Evolutionary conservation across 2,888 invertebrate species (phyloP).

Genomic region (Ormyrus rosae): DNA sequence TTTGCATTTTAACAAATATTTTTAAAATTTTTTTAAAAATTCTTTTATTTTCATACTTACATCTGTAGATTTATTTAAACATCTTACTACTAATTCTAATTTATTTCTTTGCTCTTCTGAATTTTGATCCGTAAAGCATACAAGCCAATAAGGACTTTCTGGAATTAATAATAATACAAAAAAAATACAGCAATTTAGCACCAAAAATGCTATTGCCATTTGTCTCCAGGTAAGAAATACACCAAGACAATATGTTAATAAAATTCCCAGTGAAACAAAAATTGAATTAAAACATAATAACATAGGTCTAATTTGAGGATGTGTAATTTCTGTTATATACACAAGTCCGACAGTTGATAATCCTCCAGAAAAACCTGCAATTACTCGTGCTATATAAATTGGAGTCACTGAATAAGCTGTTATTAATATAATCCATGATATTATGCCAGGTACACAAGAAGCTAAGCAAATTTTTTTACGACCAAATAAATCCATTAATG

Average conservation of each 20-base stretch:
- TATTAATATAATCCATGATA: constrained; percentile 77
- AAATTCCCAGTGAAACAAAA: constrained; percentile 79
- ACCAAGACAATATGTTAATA: constrained; percentile 77
- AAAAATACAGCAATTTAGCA: constrained; percentile 71
- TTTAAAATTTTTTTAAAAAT: constrained; percentile 3
- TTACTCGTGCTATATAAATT: constrained; percentile 77
- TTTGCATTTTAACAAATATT: constrained; percentile 20
- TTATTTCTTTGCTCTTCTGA: constrained; percentile 59
- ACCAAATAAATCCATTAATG: constrained; percentile 79
- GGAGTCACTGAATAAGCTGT: constrained; percentile 74
- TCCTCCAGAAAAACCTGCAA: constrained; percentile 78
- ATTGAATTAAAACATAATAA: constrained; percentile 79
- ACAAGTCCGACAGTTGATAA: constrained; percentile 78
- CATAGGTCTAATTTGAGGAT: constrained; percentile 78
- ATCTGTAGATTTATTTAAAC: constrained; percentile 75
- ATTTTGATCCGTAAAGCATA: constrained; percentile 73
- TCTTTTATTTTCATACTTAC: constrained; percentile 64
- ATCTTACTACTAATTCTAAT: constrained; percentile 74
- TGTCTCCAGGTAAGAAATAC: constrained; percentile 77
- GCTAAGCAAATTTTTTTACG: constrained; percentile 76
- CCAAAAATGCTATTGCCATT: constrained; percentile 76
- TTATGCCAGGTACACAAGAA: constrained; percentile 75
- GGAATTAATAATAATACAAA: constrained; percentile 75
- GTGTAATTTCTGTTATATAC: constrained; percentile 79
- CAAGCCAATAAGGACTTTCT: constrained; percentile 80